Conservation (phyloP, 2,797 vertebrate genomes). For the Channa striata region DNA sequence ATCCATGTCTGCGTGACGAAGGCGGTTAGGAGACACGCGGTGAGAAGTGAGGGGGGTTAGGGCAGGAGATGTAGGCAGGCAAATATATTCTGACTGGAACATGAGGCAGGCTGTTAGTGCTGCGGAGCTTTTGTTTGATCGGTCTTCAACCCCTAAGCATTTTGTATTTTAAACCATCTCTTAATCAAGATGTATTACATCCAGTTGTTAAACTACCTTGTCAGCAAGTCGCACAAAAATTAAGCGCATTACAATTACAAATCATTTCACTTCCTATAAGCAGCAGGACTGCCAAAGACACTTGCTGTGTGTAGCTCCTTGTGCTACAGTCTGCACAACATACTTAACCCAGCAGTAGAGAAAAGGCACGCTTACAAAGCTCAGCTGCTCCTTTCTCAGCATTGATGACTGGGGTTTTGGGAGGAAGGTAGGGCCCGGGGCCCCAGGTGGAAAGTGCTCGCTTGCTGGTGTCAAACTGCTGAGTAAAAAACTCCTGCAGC, state of each 20-base stretch:
- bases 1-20: conserved; percentile 87
- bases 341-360: conserved; percentile 8
- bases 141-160: conserved; percentile 5
- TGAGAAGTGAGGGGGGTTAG: neutral
- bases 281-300: conserved; percentile 5
- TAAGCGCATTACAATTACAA: conserved; percentile 58
- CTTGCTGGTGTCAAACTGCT: conserved; percentile 99
- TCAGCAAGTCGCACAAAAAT: conserved; percentile 45
- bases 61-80: neutral
- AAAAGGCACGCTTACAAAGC: conserved; percentile 85
- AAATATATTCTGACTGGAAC: conserved; percentile 23
- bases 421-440: conserved; percentile 94
- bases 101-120: neutral
- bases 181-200: conserved; percentile 44
- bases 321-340: conserved; percentile 25
- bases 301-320: conserved; percentile 26
- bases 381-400: conserved; percentile 91
- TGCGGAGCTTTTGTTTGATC: conserved; percentile 9
- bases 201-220: conserved; percentile 27
- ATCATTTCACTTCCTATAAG: conserved; percentile 40
- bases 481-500: conserved; percentile 99
- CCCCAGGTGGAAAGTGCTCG: conserved; percentile 98
- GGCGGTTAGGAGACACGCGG: neutral
- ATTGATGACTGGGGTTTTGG: conserved; percentile 90
- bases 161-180: conserved; percentile 27